A percentile compares a stretch with the other conserved stretches of the same genome.
Conservation (phyloP, 1,140 invertebrate genomes). For the Neocloeon triangulifer region DNA sequence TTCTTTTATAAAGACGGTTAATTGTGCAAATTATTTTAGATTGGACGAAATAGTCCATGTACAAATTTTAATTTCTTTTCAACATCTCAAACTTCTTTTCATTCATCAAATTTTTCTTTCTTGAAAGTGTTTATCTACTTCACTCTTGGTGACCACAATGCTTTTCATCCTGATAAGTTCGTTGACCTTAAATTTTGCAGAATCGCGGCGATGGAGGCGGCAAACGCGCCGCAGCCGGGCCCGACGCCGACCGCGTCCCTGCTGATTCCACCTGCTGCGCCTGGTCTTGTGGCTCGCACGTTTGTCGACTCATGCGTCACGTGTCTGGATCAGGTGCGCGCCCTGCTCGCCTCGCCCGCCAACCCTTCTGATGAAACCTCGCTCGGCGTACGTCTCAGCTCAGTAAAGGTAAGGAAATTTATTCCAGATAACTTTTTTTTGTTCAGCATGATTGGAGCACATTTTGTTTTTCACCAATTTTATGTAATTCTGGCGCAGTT, state of each 20-base stretch:
- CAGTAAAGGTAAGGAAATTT: conserved; percentile 33
- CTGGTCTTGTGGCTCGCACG: not conserved
- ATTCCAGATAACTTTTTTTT: too few relatives aligned
- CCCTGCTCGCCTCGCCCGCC: conserved; percentile 30
- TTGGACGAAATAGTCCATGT: too few relatives aligned
- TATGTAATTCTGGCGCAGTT: too few relatives aligned
- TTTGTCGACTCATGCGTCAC: conserved; percentile 9
- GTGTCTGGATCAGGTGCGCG: conserved; percentile 22
- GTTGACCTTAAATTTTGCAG: too few relatives aligned
- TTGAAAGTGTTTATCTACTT: not conserved
- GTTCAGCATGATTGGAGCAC: too few relatives aligned
- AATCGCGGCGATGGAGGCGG: conserved; percentile 9
- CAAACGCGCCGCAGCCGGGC: not conserved
- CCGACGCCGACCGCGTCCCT: not conserved
- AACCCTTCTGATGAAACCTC: conserved; percentile 40
- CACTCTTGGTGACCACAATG: not conserved
- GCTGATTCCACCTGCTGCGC: not conserved
- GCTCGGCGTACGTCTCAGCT: conserved; percentile 30
- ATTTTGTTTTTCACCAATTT: too few relatives aligned
- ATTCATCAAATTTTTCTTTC: not conserved
- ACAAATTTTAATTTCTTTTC: too few relatives aligned
- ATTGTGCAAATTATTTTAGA: too few relatives aligned
- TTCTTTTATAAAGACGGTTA: too few relatives aligned
- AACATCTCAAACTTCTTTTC: not conserved
- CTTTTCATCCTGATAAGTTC: not conserved